Evolutionary conservation across 2,113 vertebrate genomes (phyloP).

Genomic region (Tetraodon nigroviridis): DNA sequence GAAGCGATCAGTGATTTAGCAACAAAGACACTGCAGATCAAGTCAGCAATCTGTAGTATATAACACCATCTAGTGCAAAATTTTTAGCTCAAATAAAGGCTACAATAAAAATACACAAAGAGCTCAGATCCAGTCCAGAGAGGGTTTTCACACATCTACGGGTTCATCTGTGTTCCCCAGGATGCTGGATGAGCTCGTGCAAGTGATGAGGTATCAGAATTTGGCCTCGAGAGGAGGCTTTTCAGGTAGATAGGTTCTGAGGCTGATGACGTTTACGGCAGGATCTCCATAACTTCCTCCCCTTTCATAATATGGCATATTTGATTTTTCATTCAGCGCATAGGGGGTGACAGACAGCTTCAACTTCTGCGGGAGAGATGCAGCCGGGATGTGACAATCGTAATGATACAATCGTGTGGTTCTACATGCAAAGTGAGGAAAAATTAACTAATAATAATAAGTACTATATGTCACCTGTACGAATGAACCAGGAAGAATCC

Average conservation of each 20-base stretch:
- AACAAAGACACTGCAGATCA: conserved; percentile 10
- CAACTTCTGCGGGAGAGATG: conserved; percentile 61
- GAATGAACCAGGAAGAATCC: conserved; percentile 70
- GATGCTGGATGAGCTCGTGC: background rate
- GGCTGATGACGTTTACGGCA: conserved; percentile 31
- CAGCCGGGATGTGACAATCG: background rate
- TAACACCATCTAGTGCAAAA: background rate
- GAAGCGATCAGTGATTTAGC: conserved; percentile 29
- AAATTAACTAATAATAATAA: background rate
- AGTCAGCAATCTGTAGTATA: background rate
- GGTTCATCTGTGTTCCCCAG: conserved; percentile 5
- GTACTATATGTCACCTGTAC: conserved; percentile 51
- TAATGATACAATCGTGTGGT: background rate
- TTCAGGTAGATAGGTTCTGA: conserved; percentile 12
- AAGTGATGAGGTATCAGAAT: conserved; percentile 45
- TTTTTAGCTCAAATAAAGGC: background rate
- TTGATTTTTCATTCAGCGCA: conserved; percentile 43
- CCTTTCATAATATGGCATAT: conserved; percentile 43
- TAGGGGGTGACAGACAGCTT: conserved; percentile 65
- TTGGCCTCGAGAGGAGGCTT: conserved; percentile 46
- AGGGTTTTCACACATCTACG: background rate
- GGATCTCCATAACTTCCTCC: conserved; percentile 21
- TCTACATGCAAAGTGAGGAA: background rate
- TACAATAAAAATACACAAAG: background rate
- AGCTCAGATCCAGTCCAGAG: background rate